Base-by-base conservation (phyloP, 53 echinoderm and acorn worm species). In the Patiria pectinifera region DNA sequence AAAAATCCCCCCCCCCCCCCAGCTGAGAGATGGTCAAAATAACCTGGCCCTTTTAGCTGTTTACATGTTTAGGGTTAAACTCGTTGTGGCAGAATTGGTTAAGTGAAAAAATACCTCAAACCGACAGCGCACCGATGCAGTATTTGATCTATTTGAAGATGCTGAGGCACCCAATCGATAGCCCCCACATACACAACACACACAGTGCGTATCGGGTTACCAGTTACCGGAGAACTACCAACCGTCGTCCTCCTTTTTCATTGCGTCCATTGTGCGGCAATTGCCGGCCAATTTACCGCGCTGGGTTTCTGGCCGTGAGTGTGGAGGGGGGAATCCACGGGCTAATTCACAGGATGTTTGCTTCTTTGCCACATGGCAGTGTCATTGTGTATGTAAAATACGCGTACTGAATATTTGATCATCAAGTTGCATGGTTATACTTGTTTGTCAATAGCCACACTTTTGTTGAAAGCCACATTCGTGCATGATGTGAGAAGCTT, bases 191-290 rank as follows among this genome's bases (percentile, higher is more conserved):
- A 85, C 85, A 69, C 45, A 44, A 25, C 19, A 66, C 69, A 85
- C 85, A 69, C 43, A 66, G 18, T 63, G 86, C 49, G 9, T 86
- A 86, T 86, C 72, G 53, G 86, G 86, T 86, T 86, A 86, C 86
- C 75, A 75, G 86, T 49, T 75, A 23, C 72, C n/a, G 19, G 72
- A 86, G 71, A 86, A 5, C 48, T 74, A 75, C 86, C 49, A 86
- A 74, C 86, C 13, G 49, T 71, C 71, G 25, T 44, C 70, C 45
- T 86, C 86, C 26, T 46, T 49, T 86, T 43, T 45, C 18, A 15
- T 43, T 45, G 10, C 43, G 21, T 53, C 19, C 45, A 60, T 78
- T 35, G 87, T 76, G 59, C 13, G 78, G 48, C 45, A 84, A 76
- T 60, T 35, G 45, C 77, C 13, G 62, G 78, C 62, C 87, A 87